Percentiles rank a stretch among this genome's conserved stretches.
These are phyloP conservation scores for Plotosus lineatus DNA, from an alignment of 2,113 vertebrate species.

Conservation along the genomic window DNA sequence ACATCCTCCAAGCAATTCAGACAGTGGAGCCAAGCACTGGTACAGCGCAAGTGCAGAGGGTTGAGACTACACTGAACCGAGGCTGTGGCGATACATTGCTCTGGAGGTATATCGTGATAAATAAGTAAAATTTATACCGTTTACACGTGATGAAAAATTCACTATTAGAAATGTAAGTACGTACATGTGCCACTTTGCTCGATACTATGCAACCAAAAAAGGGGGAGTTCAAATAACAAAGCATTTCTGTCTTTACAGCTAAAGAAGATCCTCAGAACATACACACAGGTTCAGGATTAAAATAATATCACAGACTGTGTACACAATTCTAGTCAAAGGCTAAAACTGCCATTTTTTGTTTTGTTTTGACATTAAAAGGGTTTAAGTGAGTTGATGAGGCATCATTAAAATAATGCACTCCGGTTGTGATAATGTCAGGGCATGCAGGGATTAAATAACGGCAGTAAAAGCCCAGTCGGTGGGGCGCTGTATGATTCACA, in stretches of 20 bases:
- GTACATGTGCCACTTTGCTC: no score
- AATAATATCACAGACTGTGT: not conserved
- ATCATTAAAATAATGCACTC: not conserved
- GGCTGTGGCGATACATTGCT: not conserved
- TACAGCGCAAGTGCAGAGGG: no score
- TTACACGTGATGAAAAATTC: not conserved
- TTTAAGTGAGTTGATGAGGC: constrained; percentile 11
- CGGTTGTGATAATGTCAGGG: constrained; percentile 25
- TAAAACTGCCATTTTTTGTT: not conserved
- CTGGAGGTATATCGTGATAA: not conserved
- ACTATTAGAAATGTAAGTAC: not conserved
- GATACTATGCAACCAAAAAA: no score
- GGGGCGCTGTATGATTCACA: constrained; percentile 12
- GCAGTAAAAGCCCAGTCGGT: not conserved
- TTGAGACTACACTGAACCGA: not conserved
- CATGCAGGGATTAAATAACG: constrained; percentile 17
- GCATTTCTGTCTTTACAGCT: not conserved
- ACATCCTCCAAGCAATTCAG: not conserved
- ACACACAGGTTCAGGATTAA: not conserved
- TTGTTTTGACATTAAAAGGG: not conserved
- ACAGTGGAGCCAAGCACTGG: not conserved
- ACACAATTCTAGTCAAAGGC: not conserved
- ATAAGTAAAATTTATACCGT: not conserved
- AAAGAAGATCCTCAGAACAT: not conserved
- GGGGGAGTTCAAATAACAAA: no score